A percentile compares a stretch with the other conserved stretches of the same genome.
Conservation (phyloP, 2,797 vertebrate species). For the Cossypha niveicapilla region DNA sequence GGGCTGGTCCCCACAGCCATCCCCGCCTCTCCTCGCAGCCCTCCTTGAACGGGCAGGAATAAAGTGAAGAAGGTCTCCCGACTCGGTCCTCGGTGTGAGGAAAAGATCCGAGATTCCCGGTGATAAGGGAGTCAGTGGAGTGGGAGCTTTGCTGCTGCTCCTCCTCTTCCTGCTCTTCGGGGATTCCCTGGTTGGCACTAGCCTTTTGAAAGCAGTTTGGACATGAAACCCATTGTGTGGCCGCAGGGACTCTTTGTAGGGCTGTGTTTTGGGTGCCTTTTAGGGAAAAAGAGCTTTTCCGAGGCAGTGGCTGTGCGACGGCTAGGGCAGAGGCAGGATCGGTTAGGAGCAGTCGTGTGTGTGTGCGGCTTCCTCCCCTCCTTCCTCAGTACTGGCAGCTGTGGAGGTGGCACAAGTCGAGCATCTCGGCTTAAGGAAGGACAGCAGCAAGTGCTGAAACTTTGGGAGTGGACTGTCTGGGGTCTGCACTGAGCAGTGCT, state of each 20-base stretch:
- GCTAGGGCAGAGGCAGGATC: background rate
- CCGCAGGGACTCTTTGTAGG: background rate
- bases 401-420: background rate
- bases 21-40: background rate
- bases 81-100: background rate
- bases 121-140: background rate
- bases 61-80: background rate
- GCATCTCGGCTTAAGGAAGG: background rate
- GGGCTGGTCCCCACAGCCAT: background rate
- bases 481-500: background rate
- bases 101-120: background rate
- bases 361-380: background rate
- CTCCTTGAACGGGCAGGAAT: background rate
- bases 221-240: accelerated
- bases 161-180: background rate
- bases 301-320: background rate
- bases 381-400: background rate
- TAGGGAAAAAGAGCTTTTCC: background rate
- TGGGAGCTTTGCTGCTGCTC: background rate
- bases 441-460: slow-evolving; percentile 68
- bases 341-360: background rate
- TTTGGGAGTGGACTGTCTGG: background rate
- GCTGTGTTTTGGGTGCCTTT: background rate
- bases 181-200: background rate
- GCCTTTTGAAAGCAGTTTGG: background rate